Base-by-base conservation (phyloP, 2,888 invertebrate genomes). In the Lamellibrachia columna region DNA sequence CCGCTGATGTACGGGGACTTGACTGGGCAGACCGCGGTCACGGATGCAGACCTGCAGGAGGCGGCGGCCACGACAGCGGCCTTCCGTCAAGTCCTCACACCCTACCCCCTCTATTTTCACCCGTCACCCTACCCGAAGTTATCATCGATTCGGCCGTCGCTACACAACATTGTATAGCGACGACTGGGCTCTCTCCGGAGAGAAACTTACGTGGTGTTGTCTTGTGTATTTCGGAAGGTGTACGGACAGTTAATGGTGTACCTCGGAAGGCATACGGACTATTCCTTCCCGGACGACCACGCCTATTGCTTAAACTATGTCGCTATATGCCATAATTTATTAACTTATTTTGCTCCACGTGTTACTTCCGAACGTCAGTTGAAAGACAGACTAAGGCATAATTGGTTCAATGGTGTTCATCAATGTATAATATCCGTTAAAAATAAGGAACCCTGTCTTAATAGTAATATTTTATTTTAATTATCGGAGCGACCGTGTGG, bases 1-100 rank as follows among this genome's bases (percentile, higher is more conserved):
- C 99, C 99, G 0, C 99, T 99, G 94, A 97, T 99, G 92, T 99
- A 99, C 96, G 75, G 75, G 11, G 75, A 75, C 75, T 22, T 75
- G 22, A 22, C 75, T 15, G 75, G 75, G 6, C 75, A 75, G 75
- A 22, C 75, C 15, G 75, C 0, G 0, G 40, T 6, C 75, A 22
- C 75, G 11, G 75, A n/a, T 15, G 75, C 75, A 6, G 75, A 75
- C 75, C n/a, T 60, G 15, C 60, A 60, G 60, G 60, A 22, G 15
- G 60, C 11, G 11, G 60, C 60, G 22, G 75, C 75, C 22, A n/a
- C 75, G n/a, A n/a, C 75, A n/a, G 75, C 75, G 15, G 75, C 75
- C 75, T 75, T 75, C 75, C 75, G 75, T 22, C 75, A 75, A 75
- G 75, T 22, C 2, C 75, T 75, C 15, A 15, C 75, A 6, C 75